These are phyloP conservation scores for Chionodraco myersi DNA, from an alignment of 2,113 vertebrate species.

Conservation along the genomic window DNA sequence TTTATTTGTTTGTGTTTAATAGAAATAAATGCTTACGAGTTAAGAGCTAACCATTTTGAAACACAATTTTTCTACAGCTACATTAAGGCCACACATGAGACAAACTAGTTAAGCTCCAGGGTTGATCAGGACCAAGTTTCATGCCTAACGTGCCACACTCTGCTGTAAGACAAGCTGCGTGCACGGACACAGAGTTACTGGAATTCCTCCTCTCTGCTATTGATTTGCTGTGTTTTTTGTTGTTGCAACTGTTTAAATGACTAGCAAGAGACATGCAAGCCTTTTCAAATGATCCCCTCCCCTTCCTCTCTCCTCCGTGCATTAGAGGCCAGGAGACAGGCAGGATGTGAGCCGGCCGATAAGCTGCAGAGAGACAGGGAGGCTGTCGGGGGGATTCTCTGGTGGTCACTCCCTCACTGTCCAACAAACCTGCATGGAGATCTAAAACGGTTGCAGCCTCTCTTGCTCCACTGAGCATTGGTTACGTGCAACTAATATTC, in stretches of 20 bases:
- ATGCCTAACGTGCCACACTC: conserved; percentile 1
- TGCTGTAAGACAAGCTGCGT: conserved; percentile 61
- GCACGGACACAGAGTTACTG: conserved; percentile 63
- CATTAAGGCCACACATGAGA: not conserved
- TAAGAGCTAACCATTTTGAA: not conserved
- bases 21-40: not conserved
- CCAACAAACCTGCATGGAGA: not conserved
- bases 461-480: not conserved
- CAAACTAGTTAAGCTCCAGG: not conserved
- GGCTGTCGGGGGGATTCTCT: conserved; percentile 35
- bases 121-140: not conserved
- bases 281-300: conserved; percentile 49
- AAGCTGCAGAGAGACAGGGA: conserved; percentile 45
- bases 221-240: conserved; percentile 64
- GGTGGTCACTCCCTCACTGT: conserved; percentile 21
- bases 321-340: conserved; percentile 71
- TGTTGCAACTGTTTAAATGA: conserved; percentile 61
- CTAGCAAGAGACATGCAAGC: conserved; percentile 58
- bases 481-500: not conserved
- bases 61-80: not conserved
- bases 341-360: conserved; percentile 61
- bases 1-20: not conserved
- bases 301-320: conserved; percentile 32
- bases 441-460: not conserved
- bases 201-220: conserved; percentile 73